Evolutionary conservation across 2,888 invertebrate species (phyloP), one percentile per base, ranked within the genome.

Genomic region (Yponomeuta evonymella): DNA sequence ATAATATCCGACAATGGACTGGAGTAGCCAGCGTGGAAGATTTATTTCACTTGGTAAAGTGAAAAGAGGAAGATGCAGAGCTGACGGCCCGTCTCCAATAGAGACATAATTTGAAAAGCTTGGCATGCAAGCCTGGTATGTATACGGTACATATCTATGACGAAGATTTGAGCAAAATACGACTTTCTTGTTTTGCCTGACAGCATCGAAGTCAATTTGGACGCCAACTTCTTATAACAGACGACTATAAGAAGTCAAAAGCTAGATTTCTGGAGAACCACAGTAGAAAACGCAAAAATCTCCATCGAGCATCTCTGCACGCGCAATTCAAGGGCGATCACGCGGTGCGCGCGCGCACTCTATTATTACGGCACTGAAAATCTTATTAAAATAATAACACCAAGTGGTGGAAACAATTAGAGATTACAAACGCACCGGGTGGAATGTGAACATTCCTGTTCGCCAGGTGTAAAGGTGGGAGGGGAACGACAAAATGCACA

Each of bases 291-390:
- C 1, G 51, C 12, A 58, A 58, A 12, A 12, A 12, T 15, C 51
- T 15, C 15, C 85, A 79, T 84, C 87, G 86, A 86, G 88, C 85
- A 76, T 77, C 77, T 72, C 78, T 76, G 83, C 88, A 87, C 86
- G 88, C 82, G 78, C 78, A 73, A 67, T 74, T 75, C 86, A 87
- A 88, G 88, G 89, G 85, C 86, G 81, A 81, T 81, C 86, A 86
- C 85, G 86, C 85, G 51, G 51, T 58, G 51, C 79, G 84, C 76
- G 75, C 73, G 43, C 51, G n/a, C 66, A 65, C 63, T 29, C 71
- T 69, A 65, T 68, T 70, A 73, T 73, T 72, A 72, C 69, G 70
- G 33, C 62, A 72, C 69, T 71, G 70, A 85, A 85, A 84, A 85
- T 77, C 82, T 83, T 81, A 85, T 86, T 86, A 86, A 83, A 83